Evolutionary conservation across 2,888 invertebrate species (phyloP).

Genomic region (Lasioglossum malachurum): DNA sequence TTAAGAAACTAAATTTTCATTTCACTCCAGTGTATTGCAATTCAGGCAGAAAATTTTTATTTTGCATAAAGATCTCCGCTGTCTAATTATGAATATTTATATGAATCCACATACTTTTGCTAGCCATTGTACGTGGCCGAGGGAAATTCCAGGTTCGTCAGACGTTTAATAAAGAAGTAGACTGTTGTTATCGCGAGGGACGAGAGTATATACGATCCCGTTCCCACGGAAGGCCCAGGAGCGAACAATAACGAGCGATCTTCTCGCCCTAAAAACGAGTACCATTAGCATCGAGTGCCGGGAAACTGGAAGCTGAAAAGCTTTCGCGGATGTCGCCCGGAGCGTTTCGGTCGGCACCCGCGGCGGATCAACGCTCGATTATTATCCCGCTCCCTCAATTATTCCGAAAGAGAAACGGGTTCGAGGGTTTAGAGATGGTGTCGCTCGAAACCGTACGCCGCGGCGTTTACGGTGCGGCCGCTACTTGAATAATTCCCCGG

Average conservation of each 20-base stretch:
- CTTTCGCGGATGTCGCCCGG: constrained; percentile 16
- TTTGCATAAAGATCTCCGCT: background rate
- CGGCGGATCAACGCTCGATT: constrained; percentile 33
- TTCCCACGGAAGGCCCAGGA: constrained; percentile 3
- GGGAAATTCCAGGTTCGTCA: background rate
- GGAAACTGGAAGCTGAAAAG: constrained; percentile 21
- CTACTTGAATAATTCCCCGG: constrained; percentile 52
- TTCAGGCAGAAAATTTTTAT: too few species aligned
- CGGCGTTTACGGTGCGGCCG: constrained; percentile 28
- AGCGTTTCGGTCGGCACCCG: constrained; percentile 15
- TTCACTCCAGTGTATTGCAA: too few species aligned
- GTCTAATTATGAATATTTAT: too few species aligned
- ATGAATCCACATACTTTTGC: background rate
- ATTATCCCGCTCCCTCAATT: constrained; percentile 60
- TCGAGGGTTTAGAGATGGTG: background rate
- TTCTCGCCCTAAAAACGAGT: constrained; percentile 7
- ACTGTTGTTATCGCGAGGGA: background rate
- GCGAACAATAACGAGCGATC: constrained; percentile 18
- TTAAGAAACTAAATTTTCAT: too few species aligned
- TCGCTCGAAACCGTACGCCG: constrained; percentile 27
- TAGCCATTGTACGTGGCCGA: background rate
- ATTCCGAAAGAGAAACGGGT: constrained; percentile 48
- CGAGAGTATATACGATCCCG: background rate
- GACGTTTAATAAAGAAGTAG: background rate
- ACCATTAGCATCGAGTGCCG: constrained; percentile 34